Evolutionary conservation across 2,888 invertebrate species (phyloP), one percentile per base, ranked within the genome.

Genomic region (Dromius quadrimaculatus): DNA sequence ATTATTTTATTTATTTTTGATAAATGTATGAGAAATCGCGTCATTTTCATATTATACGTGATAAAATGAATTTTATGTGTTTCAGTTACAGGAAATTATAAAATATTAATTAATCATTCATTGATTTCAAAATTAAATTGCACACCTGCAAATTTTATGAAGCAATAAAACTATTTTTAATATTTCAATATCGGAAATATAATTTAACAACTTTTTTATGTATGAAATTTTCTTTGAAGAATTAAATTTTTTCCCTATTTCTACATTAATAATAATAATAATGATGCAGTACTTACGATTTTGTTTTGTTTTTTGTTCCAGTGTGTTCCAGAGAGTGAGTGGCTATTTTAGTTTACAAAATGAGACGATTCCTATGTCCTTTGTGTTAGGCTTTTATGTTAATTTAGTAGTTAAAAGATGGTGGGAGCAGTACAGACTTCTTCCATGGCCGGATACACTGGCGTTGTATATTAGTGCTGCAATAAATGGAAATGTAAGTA

Each of bases 351-450:
- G 92, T 71, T 90, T 91, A 77, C 94, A 94, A 82, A 92, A 92
- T 80, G 94, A 93, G 81, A 92, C 92, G 72, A 95, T 97, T 79
- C 97, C 97, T 36, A 92, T 97, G 90, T 94, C 96, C 23, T 97
- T 97, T 85, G 95, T 97, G 65, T 88, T 97, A 75, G 97, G 96
- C 71, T 97, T 97, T 86, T 97, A 96, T 85, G 96, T 97, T 74
- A 92, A 91, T 78, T 87, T 96, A 76, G 92, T 97, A 63, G 95
- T 97, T 76, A 92, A 92, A 79, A 87, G 97, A 77, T 97, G 96
- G 96, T 97, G 96, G 96, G 94, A 95, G 80, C 96, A 97, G 82
- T 96, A 95, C 85, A 91, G 92, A 83, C 85, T 94, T 73, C 85
- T 97, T 74, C 96, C 97, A 2, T 95, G 96, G 95, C 96, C 96